These are phyloP conservation scores for Tenualosa thibaudeaui DNA, from an alignment of 2,797 vertebrate genomes.

Conservation along the genomic window DNA sequence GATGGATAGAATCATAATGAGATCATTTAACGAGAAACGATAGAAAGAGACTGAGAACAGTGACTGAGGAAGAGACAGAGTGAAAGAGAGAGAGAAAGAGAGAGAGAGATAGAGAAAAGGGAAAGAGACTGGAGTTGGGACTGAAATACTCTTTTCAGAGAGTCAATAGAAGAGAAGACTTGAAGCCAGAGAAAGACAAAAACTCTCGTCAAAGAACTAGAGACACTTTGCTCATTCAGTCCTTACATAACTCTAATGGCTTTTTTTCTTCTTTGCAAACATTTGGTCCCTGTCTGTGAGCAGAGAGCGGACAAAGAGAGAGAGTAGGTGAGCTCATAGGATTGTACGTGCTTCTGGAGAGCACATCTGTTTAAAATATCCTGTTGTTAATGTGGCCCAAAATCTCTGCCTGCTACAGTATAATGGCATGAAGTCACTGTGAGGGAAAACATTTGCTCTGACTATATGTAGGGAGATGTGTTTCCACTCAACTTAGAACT, in stretches of 20 bases:
- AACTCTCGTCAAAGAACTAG: background rate
- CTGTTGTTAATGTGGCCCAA: background rate
- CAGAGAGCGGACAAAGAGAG: background rate
- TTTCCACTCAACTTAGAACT: background rate
- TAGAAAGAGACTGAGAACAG: background rate
- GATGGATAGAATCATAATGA: constrained; percentile 36
- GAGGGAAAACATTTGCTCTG: background rate
- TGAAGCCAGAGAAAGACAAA: background rate
- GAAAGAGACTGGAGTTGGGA: background rate
- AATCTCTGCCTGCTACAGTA: background rate
- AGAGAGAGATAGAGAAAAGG: background rate
- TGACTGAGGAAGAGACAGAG: background rate
- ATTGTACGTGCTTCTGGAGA: background rate
- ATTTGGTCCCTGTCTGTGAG: background rate
- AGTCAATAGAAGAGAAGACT: background rate
- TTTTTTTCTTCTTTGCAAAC: background rate
- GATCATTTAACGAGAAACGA: constrained; percentile 39
- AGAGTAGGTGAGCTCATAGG: background rate
- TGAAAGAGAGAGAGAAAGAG: background rate
- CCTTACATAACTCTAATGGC: background rate
- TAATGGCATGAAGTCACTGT: background rate
- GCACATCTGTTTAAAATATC: constrained; percentile 23
- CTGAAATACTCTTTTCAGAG: constrained; percentile 14
- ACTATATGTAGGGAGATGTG: background rate
- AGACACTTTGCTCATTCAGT: background rate